Evolutionary conservation across 2,797 vertebrate genomes (phyloP).

Genomic region (Sebastes miniatus): DNA sequence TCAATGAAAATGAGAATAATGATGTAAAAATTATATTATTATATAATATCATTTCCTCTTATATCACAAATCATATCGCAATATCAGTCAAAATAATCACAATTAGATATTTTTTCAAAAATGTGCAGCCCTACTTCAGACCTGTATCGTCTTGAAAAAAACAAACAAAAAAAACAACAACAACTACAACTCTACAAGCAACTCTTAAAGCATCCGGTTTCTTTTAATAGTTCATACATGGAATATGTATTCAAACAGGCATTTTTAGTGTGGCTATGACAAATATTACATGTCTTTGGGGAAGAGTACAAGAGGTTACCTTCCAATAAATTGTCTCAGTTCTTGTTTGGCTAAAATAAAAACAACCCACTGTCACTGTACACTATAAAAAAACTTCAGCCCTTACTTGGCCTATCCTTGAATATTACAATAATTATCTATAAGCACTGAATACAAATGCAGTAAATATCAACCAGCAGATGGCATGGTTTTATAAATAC

Average conservation of each 20-base stretch:
- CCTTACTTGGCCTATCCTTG: constrained; percentile 9
- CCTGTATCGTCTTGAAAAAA: not conserved
- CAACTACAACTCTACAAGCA: too few species aligned
- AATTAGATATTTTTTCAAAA: too few species aligned
- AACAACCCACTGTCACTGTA: constrained; percentile 19
- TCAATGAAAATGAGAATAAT: too few species aligned
- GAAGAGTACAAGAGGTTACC: constrained; percentile 32
- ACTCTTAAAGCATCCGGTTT: not conserved
- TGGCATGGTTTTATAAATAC: constrained; percentile 25
- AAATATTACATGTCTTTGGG: constrained; percentile 39
- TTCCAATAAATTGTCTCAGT: constrained; percentile 22
- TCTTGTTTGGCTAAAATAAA: constrained; percentile 27
- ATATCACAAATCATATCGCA: too few species aligned
- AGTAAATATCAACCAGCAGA: constrained; percentile 40
- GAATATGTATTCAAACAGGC: constrained; percentile 15
- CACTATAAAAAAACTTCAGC: constrained; percentile 21
- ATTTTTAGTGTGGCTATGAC: constrained; percentile 32
- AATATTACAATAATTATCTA: constrained; percentile 24
- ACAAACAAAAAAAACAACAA: not conserved
- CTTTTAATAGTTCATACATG: not conserved
- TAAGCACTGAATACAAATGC: constrained; percentile 42
- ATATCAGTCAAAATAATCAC: too few species aligned
- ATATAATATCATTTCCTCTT: too few species aligned
- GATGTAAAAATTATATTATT: too few species aligned
- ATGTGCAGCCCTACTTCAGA: not conserved